Conservation (phyloP, 1,140 invertebrate species). For the Cotesia vestalis region DNA sequence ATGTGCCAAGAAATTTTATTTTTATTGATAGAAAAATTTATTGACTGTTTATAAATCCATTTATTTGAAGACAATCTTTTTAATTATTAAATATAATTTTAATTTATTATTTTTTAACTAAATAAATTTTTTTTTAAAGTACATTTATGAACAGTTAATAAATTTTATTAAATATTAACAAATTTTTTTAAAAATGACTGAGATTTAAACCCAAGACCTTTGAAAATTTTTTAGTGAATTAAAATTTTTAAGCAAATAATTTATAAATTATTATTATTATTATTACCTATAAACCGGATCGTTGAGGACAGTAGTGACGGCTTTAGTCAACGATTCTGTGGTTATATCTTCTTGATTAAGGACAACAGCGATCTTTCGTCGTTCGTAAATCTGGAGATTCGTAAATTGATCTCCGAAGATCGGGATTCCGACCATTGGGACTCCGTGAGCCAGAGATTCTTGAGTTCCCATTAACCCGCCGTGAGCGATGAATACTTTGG, state of each 20-base stretch:
- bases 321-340: conserved; percentile 47
- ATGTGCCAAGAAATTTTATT: no score
- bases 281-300: conserved; percentile 52
- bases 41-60: background rate
- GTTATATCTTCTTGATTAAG: conserved; percentile 50
- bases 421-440: conserved; percentile 78
- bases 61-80: background rate
- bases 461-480: conserved; percentile 78
- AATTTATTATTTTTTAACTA: background rate
- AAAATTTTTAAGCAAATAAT: background rate
- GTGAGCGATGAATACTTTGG: conserved; percentile 76
- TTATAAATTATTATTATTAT: conserved; percentile 1
- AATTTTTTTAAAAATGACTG: no score
- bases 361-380: conserved; percentile 50
- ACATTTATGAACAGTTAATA: no score
- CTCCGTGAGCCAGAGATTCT: conserved; percentile 77
- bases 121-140: no score
- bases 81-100: background rate
- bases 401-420: conserved; percentile 77
- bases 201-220: no score
- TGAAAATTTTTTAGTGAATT: no score
- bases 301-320: conserved; percentile 50
- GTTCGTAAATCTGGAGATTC: conserved; percentile 58
- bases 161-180: background rate
- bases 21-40: no score